Evolutionary conservation across 2,113 vertebrate species (phyloP), one percentile per base, ranked within the genome.

Genomic region (Brachirus orientalis): DNA sequence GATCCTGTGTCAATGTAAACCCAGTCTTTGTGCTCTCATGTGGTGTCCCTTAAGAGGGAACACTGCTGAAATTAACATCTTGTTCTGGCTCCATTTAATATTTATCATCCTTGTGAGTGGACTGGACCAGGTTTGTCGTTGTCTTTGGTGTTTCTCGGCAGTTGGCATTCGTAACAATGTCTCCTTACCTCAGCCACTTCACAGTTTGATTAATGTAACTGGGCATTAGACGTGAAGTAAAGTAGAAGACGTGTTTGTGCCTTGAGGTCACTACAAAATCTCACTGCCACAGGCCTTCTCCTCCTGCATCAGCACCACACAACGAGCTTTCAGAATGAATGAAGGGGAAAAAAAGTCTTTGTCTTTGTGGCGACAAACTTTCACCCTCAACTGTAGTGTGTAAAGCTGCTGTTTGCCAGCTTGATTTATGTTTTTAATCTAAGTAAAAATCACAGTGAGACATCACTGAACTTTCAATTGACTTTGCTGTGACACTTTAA

Each of bases 321-420:
- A 17, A 66, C 54, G 53, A 57, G 69, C 53, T 58, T 85, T 63
- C 78, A 71, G 22, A 78, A 66, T 74, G 69, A 64, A 72, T n/a
- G 41, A 37, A 35, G 59, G 60, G 48, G 68, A 62, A 61, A 11
- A 12, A 12, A 43, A n/a, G 6, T 63, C 67, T 79, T 68, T 75
- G 83, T 83, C 80, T 83, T 80, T 79, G 47, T 47, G 68, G 62
- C 78, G 58, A 36, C 58, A 63, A 69, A 85, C 71, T 75, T 22
- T 55, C 35, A 22, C 2, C 11, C n/a, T n/a, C n/a, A n/a, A n/a
- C n/a, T 37, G 28, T 22, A n/a, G 11, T 13, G 47, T 43, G 28
- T 48, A 56, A 14, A 43, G 0, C 18, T 13, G 12, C 18, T 66
- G 48, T 73, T 43, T 68, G 35, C 48, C 43, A 54, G 35, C 46